Percentiles rank a stretch among this genome's conserved stretches.
These are phyloP conservation scores for Eumacrocentrus americanus DNA, from an alignment of 2,888 invertebrate genomes.

Conservation along the genomic window DNA sequence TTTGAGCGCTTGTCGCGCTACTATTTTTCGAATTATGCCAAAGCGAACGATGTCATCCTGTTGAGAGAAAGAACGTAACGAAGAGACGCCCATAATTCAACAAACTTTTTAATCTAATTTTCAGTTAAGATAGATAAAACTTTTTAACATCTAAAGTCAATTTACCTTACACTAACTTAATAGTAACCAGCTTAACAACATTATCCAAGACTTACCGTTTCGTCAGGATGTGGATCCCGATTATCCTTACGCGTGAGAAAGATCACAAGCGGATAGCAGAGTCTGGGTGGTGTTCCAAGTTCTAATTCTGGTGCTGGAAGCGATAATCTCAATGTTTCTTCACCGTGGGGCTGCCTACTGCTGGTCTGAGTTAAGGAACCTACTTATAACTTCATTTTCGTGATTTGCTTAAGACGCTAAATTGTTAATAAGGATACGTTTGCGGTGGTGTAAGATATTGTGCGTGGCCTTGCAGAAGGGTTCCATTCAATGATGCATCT, in stretches of 20 bases:
- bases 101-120: too few species aligned
- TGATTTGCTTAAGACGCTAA: too few species aligned
- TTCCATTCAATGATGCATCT: slow-evolving; percentile 68
- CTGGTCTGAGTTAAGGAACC: slow-evolving; percentile 50
- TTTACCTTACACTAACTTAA: too few species aligned
- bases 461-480: slow-evolving; percentile 65
- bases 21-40: too few species aligned
- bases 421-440: slow-evolving; percentile 55
- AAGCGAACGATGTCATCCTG: too few species aligned
- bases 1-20: too few species aligned
- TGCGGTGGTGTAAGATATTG: slow-evolving; percentile 57
- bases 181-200: too few species aligned
- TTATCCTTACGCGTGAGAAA: slow-evolving; percentile 74
- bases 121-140: too few species aligned
- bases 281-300: slow-evolving; percentile 75
- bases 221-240: slow-evolving; percentile 73
- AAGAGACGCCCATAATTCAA: too few species aligned
- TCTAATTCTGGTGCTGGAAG: slow-evolving; percentile 69
- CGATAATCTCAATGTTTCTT: slow-evolving; percentile 69
- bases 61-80: too few species aligned
- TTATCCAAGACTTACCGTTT: slow-evolving; percentile 71
- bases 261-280: slow-evolving; percentile 79
- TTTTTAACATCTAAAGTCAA: too few species aligned
- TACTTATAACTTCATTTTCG: too few species aligned
- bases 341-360: slow-evolving; percentile 73